Base-by-base conservation (phyloP, 2,888 invertebrate genomes). In the Abrostola triplasia region DNA sequence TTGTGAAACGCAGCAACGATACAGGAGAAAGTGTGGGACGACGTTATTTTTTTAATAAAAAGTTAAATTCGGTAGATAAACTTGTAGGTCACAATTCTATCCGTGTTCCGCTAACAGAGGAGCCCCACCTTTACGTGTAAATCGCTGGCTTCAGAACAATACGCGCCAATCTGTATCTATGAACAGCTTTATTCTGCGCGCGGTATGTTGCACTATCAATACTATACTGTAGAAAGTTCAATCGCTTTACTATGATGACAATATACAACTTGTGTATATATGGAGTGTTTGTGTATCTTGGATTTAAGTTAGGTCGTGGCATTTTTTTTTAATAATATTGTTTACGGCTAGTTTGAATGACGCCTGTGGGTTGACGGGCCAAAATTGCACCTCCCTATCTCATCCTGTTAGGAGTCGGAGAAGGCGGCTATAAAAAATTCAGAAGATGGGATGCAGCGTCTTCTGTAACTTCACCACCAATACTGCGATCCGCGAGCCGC, bases 161-260 rank as follows among this genome's bases (percentile, higher is more conserved):
- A 62, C 59, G 5, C 37, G 10, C 38, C 62, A 62, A 64, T 64
- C 73, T 59, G 42, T 66, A 55, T 66, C 62, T 55, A 59, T 36
- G 50, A 61, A 64, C 51, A 13, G 36, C 6, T 72, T 58, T 73
- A 73, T 75, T 68, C 64, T 63, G 36, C 68, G 62, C 42, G 73
- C 8, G 64, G 50, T 40, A 44, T 37, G 52, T 63, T 60, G 54
- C 68, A 50, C 36, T 47, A 57, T 50, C 36, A 41, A 37, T 44
- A 35, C 36, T 38, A 6, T 6, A 13, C 0, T 37, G n/a, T 12
- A 58, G 44, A 55, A 52, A 66, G 56, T 52, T 13, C 55, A 59
- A 66, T 9, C 11, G 13, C 35, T 1, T 40, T 36, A 11, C 35
- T 44, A 44, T 24, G 24, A 24, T 24, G 12, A 12, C 44, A 13